A percentile compares a stretch with the other conserved stretches of the same genome.
phyloP scores from a whole-genome alignment of 2,888 invertebrate species.

The Adela reaumurella region DNA sequence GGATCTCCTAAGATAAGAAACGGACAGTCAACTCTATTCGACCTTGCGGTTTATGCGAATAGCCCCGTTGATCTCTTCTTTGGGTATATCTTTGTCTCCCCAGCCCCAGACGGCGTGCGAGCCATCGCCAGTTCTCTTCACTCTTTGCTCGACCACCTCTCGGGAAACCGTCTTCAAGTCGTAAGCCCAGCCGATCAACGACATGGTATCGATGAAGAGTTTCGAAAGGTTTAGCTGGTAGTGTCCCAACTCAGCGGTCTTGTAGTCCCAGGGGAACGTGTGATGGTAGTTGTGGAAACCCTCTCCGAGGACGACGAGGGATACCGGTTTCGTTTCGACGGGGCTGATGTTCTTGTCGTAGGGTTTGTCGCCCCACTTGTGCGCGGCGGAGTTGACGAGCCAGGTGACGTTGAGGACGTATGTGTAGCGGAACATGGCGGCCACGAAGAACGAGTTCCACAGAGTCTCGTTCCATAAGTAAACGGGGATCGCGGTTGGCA shows the following conservation, averaged over 20 bases:
- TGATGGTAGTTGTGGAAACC: slow-evolving; percentile 90
- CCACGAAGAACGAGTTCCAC: slow-evolving; percentile 63
- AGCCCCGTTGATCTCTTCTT: slow-evolving; percentile 21
- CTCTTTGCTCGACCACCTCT: slow-evolving; percentile 67
- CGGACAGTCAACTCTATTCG: too few relatives aligned
- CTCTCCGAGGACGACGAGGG: slow-evolving; percentile 66
- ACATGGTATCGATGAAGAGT: slow-evolving; percentile 73
- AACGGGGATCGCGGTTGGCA: slow-evolving; percentile 72
- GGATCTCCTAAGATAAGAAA: too few relatives aligned
- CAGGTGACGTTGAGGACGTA: slow-evolving; percentile 80
- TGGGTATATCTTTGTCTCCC: slow-evolving; percentile 55
- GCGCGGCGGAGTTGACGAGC: slow-evolving; percentile 87
- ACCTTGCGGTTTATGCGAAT: slow-evolving; percentile 21
- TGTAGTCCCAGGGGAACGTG: slow-evolving; percentile 82
- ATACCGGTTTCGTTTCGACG: slow-evolving; percentile 63
- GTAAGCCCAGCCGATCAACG: slow-evolving; percentile 81
- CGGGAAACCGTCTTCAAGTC: slow-evolving; percentile 76
- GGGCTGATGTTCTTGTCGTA: slow-evolving; percentile 75
- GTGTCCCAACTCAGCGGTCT: slow-evolving; percentile 72
- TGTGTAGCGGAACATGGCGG: slow-evolving; percentile 71
- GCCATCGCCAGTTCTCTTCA: slow-evolving; percentile 72
- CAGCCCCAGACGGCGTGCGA: slow-evolving; percentile 72
- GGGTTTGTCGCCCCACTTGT: slow-evolving; percentile 69
- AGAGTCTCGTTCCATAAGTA: slow-evolving; percentile 75
- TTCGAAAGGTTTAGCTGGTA: slow-evolving; percentile 70